phyloP scores from a whole-genome alignment of 1,140 invertebrate species.

The Drosophila teissieri region DNA sequence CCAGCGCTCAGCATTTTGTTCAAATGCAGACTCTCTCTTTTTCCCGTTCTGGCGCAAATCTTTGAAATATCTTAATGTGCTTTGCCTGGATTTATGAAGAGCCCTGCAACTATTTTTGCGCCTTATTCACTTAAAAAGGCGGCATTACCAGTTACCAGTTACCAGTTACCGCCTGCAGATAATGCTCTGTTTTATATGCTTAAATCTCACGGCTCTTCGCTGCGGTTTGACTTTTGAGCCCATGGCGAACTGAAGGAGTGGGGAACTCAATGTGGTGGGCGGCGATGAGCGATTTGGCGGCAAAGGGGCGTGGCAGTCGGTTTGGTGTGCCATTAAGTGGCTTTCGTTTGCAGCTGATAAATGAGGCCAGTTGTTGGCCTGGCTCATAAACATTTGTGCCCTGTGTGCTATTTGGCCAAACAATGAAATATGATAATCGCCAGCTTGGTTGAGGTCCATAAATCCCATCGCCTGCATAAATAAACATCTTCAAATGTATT shows the following conservation, averaged over 20 bases:
- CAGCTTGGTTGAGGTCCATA: conserved; percentile 29
- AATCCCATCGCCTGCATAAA: conserved; percentile 45
- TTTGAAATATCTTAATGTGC: conserved; percentile 66
- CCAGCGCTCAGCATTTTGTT: conserved; percentile 48
- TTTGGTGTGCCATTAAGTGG: conserved; percentile 45
- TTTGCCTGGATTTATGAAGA: conserved; percentile 55
- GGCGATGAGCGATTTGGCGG: background rate
- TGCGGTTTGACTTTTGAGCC: conserved; percentile 55
- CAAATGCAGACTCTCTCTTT: conserved; percentile 36
- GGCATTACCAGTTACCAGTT: conserved; percentile 45
- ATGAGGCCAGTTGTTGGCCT: conserved; percentile 51
- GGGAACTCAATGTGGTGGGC: background rate
- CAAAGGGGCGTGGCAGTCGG: conserved; percentile 9
- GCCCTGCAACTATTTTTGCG: conserved; percentile 6
- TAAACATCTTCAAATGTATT: conserved; percentile 15
- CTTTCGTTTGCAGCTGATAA: conserved; percentile 61
- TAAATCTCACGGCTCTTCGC: conserved; percentile 17
- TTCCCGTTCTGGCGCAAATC: conserved; percentile 31
- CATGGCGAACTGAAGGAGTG: background rate
- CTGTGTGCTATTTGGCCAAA: conserved; percentile 33
- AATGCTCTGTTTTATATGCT: conserved; percentile 61
- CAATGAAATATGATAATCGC: conserved; percentile 63
- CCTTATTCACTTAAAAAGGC: conserved; percentile 36
- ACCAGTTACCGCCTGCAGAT: conserved; percentile 49
- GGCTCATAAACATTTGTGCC: conserved; percentile 48